Base-by-base conservation (phyloP, 2,888 invertebrate genomes). In the Listrodromus nycthemerus region DNA sequence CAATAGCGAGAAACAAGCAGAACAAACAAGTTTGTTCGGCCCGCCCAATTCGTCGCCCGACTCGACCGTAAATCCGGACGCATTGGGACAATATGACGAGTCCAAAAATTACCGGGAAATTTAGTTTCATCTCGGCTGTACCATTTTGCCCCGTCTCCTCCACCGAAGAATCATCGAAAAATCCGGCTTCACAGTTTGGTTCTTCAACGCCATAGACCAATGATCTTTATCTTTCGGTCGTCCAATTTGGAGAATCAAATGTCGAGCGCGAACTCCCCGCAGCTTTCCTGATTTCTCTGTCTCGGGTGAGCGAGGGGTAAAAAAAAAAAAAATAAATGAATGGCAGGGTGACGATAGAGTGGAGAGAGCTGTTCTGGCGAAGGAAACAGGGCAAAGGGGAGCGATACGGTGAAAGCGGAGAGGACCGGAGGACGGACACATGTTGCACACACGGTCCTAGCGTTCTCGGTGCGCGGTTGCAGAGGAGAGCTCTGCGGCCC, bases 371-470 rank as follows among this genome's bases (percentile, higher is more conserved):
- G 78, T 50, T 55, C 30, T 65, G 70, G 77, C 71, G 61, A 84
- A 87, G 85, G 80, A 73, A 82, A 78, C 73, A 78, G 78, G 65
- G 19, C 37, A 48, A 77, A 75, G 80, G 83, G 71, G 74, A 80
- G 86, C 69, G 76, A 84, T 83, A 83, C 76, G 67, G 77, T 82
- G 74, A 85, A 85, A 83, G 76, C 82, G 76, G 82, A 85, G 86
- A 85, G 86, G 85, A 83, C 86, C 86, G 86, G 87, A 90, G 88
- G 89, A 91, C 91, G 91, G 92, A 92, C 93, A 93, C 92, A 92
- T 92, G 93, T 92, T 91, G 91, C 91, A 91, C 92, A 92, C 92
- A 88, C 90, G 90, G 87, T 86, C 67, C 73, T 78, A 73, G 80
- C 79, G 73, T 71, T 80, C 75, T 69, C 70, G 65, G 79, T 77